Evolutionary conservation across 2,888 invertebrate genomes (phyloP), one percentile per base, ranked within the genome.

Genomic region (Stratiomys singularior): DNA sequence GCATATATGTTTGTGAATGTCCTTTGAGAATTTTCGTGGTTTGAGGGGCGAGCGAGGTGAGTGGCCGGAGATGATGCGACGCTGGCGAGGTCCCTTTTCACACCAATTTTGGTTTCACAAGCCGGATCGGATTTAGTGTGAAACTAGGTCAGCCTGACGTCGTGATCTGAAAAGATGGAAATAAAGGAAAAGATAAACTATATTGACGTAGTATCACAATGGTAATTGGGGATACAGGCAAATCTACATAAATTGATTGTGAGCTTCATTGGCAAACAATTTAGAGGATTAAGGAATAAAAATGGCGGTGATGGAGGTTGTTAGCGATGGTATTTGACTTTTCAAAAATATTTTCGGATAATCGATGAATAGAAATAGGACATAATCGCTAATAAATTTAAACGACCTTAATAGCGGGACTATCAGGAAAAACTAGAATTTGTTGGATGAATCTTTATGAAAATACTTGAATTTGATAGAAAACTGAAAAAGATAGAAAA

Each of bases 1-100:
- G 64, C 64, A 27, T 27, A 30, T 27, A 64, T 64, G 64, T 30
- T 28, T 60, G 25, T 21, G 21, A 60, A 60, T 60, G 60, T 60
- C 60, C 60, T 23, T 60, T 60, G 5, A 18, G 60, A 1, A 15
- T 18, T 60, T 37, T 18, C 4, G 52, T 52, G 52, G 52, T 52
- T n/a, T 52, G 15, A 52, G 4, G 18, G 52, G 15, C 15, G 15
- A 13, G 4, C 52, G 52, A 25, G 23, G 2, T 60, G 21, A 52
- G n/a, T 52, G 15, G 52, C 9, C 37, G 37, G 3, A 37, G 37
- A 37, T 3, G 37, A 37, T 37, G 52, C 4, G 52, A n/a, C 7
- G 52, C 7, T 18, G 58, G 23, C 13, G 4, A 23, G 4, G 23
- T 60, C 23, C 9, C 58, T 60, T n/a, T 25, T 60, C 58, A 21